A percentile compares a stretch with the other conserved stretches of the same genome.
phyloP scores from a whole-genome alignment of 2,888 invertebrate genomes.

The Eupithecia vulgata region DNA sequence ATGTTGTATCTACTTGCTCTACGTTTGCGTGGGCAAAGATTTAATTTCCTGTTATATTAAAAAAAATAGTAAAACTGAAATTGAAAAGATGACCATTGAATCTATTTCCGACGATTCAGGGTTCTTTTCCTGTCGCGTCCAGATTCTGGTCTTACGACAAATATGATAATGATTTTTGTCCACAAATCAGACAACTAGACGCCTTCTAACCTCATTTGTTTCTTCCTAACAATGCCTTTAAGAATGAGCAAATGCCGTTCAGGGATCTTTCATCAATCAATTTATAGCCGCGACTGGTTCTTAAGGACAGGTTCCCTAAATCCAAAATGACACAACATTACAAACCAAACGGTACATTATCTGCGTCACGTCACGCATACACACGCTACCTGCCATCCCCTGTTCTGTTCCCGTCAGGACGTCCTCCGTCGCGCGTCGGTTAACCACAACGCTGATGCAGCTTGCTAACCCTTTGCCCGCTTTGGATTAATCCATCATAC shows the following conservation, averaged over 20 bases:
- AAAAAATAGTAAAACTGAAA: neutral
- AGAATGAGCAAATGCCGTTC: neutral
- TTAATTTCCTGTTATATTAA: no score
- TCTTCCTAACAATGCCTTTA: neutral
- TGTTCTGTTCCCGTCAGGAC: slow-evolving; percentile 26
- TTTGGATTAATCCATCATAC: slow-evolving; percentile 49
- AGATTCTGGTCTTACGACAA: no score
- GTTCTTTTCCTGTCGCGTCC: no score
- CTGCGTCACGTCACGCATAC: neutral
- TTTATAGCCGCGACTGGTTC: neutral
- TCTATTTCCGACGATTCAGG: neutral
- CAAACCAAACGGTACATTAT: neutral
- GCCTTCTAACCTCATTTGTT: neutral
- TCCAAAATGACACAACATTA: neutral
- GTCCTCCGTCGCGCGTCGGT: slow-evolving; percentile 65
- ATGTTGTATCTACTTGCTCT: no score
- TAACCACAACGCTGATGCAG: slow-evolving; percentile 77
- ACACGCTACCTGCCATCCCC: slow-evolving; percentile 18
- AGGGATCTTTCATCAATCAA: neutral
- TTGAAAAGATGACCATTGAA: neutral
- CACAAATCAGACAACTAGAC: no score
- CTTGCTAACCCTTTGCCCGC: slow-evolving; percentile 59
- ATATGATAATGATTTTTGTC: no score
- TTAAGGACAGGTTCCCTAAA: neutral
- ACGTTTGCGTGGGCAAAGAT: no score